These are phyloP conservation scores for Andrena praecox DNA, from an alignment of 2,888 invertebrate genomes.

Conservation along the genomic window DNA sequence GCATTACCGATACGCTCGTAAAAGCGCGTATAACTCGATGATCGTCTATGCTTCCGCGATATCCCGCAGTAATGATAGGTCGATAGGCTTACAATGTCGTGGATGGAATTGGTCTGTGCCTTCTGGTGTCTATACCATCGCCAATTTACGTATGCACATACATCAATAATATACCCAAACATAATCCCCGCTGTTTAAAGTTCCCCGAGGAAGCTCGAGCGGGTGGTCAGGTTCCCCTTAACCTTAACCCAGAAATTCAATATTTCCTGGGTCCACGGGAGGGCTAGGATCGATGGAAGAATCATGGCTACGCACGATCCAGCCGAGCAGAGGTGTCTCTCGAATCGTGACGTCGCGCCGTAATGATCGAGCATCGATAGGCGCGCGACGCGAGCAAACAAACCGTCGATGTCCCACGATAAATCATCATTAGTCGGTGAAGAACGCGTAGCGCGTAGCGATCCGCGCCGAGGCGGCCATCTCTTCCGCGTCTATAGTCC, in stretches of 20 bases:
- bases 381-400: constrained; percentile 38
- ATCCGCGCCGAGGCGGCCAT: constrained; percentile 32
- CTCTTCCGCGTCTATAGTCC: constrained; percentile 47
- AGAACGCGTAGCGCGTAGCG: constrained; percentile 32
- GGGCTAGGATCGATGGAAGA: too few relatives aligned
- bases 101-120: not conserved
- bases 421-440: constrained; percentile 55
- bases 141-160: not conserved
- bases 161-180: too few relatives aligned
- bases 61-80: constrained; percentile 8
- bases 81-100: constrained; percentile 10
- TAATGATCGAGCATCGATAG: constrained; percentile 18
- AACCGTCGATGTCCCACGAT: constrained; percentile 43
- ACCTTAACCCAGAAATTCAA: not conserved
- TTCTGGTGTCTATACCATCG: not conserved
- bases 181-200: too few relatives aligned
- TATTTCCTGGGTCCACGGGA: not conserved
- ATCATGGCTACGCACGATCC: too few relatives aligned
- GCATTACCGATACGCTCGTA: constrained; percentile 4
- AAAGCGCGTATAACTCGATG: constrained; percentile 4
- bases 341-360: constrained; percentile 40
- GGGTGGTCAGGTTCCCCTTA: too few relatives aligned
- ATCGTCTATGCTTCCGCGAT: constrained; percentile 1
- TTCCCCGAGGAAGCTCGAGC: too few relatives aligned
- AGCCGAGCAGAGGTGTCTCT: constrained; percentile 8